Base-by-base conservation (phyloP, 2,797 vertebrate genomes). In the Falco concolor region DNA sequence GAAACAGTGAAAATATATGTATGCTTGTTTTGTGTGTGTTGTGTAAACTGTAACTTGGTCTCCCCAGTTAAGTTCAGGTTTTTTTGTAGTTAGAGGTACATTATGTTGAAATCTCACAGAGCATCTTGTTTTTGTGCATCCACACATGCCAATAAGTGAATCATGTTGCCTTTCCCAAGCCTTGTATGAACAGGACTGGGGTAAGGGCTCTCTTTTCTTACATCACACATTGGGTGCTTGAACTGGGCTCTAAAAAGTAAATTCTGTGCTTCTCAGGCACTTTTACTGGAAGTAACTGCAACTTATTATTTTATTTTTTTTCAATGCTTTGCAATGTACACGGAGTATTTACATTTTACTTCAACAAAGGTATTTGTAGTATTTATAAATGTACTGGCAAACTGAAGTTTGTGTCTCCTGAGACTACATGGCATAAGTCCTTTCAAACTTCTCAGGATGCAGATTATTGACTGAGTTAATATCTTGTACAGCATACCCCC, bases 161-260 rank as follows among this genome's bases (percentile, higher is more conserved):
- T 98, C 96, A 97, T 95, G 98, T 97, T 98, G 98, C 98, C 98
- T 98, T 98, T 98, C 98, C 98, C 98, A 98, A 98, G 98, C 98
- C 98, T 98, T 98, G 97, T 98, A 98, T 98, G 98, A 98, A 97
- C 98, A 98, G 98, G 98, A 98, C 98, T 98, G 98, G 98, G 98
- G 97, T 98, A 98, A 98, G 98, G 98, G 96, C 95, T 97, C 61
- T 96, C 90, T 84, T 97, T 98, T 95, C 97, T 97, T 96, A 81
- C 93, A 82, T 96, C 93, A 91, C 93, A 92, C 93, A 90, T 77
- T 81, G 80, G 65, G 82, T 97, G 93, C 93, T 98, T 98, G 95
- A 97, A 89, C 61, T 89, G 88, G 87, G 88, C 95, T 97, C 95
- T 97, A 90, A 84, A 94, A 97, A 87, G 83, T 96, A 97, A 98